A percentile compares a stretch with the other conserved stretches of the same genome.
Evolutionary conservation across 2,888 invertebrate genomes (phyloP).

Genomic region (Chromoteleia sp.): DNA sequence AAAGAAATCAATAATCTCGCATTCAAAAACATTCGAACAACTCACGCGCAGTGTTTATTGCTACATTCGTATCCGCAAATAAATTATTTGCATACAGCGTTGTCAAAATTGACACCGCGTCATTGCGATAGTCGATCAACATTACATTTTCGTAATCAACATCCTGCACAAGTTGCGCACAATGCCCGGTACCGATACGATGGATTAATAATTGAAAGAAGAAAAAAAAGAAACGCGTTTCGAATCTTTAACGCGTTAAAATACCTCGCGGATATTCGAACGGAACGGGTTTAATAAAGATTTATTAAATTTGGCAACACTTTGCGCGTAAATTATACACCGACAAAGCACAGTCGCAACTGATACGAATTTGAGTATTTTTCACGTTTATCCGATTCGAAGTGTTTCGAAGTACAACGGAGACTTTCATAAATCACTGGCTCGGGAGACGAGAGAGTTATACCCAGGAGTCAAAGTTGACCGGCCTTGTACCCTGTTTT

Average conservation of each 20-base stretch:
- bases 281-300: slow-evolving; percentile 23
- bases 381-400: slow-evolving; percentile 44
- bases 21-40: neutral
- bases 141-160: slow-evolving; percentile 27
- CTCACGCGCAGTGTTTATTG: neutral
- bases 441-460: slow-evolving; percentile 33
- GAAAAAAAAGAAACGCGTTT: neutral
- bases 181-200: no score
- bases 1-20: no score
- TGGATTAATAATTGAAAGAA: neutral
- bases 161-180: neutral
- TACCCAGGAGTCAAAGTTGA: slow-evolving; percentile 56
- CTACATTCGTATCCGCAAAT: neutral
- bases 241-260: slow-evolving; percentile 9
- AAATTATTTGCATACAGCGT: slow-evolving; percentile 5
- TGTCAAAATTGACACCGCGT: slow-evolving; percentile 11
- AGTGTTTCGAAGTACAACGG: slow-evolving; percentile 31
- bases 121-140: neutral
- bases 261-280: no score
- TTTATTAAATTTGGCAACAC: slow-evolving; percentile 29
- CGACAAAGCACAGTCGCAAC: slow-evolving; percentile 13
- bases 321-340: slow-evolving; percentile 34
- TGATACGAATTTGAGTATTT: slow-evolving; percentile 45
- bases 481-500: slow-evolving; percentile 44
- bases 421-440: slow-evolving; percentile 46